phyloP scores from a whole-genome alignment of 1,140 invertebrate species.

The Sminthurinus signatus region DNA sequence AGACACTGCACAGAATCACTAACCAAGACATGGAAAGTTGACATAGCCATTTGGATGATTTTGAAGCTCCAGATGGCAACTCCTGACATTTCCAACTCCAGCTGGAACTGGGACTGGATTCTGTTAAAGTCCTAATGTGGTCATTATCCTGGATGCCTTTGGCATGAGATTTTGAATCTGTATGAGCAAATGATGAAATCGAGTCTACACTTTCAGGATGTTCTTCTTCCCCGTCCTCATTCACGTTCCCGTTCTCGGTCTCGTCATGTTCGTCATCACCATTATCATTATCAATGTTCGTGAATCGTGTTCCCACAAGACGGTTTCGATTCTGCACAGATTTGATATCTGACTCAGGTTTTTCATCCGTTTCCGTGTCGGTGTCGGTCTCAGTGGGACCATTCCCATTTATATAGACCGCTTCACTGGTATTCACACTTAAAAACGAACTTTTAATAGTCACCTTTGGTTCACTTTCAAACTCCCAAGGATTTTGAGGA shows the following conservation, averaged over 20 bases:
- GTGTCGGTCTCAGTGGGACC: not conserved
- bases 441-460: slow-evolving; percentile 18
- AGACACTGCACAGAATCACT: not conserved
- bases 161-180: not conserved
- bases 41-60: slow-evolving; percentile 5
- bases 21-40: slow-evolving; percentile 1
- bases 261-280: too few relatives aligned
- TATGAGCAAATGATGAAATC: not conserved
- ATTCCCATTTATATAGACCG: not conserved
- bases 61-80: not conserved
- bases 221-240: too few relatives aligned
- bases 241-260: too few relatives aligned
- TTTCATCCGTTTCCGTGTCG: not conserved
- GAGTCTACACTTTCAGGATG: not conserved
- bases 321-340: too few relatives aligned
- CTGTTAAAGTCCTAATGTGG: slow-evolving; percentile 4
- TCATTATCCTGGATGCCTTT: slow-evolving; percentile 1
- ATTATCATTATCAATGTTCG: too few relatives aligned
- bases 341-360: not conserved
- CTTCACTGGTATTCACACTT: slow-evolving; percentile 21
- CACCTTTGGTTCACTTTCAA: slow-evolving; percentile 23
- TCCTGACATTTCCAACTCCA: not conserved
- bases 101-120: not conserved
- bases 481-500: not conserved
- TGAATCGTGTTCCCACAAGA: too few relatives aligned